A percentile compares a stretch with the other conserved stretches of the same genome.
These are phyloP conservation scores for Aphidoletes aphidimyza DNA, from an alignment of 2,888 invertebrate genomes.

Conservation along the genomic window DNA sequence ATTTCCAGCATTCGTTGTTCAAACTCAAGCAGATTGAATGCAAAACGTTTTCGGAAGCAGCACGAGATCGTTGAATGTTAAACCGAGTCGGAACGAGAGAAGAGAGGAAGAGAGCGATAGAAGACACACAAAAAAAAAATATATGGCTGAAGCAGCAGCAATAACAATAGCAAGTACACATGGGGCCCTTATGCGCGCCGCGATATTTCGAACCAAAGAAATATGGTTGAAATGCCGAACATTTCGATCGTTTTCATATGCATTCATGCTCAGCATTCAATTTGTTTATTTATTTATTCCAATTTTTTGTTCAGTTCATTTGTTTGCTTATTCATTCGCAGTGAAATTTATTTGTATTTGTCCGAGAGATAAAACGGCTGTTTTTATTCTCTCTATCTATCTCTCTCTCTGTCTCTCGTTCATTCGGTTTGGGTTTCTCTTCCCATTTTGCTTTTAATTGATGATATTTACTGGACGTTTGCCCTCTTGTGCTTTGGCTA, in stretches of 20 bases:
- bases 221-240: background rate
- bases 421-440: background rate
- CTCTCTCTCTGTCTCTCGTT: too few relatives aligned
- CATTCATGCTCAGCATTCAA: background rate
- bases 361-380: background rate
- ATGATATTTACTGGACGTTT: background rate
- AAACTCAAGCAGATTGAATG: background rate
- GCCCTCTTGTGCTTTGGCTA: background rate
- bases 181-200: background rate
- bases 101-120: background rate
- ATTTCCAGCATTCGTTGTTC: background rate
- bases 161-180: too few relatives aligned
- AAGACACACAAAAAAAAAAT: background rate
- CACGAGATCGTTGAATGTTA: background rate
- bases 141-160: too few relatives aligned
- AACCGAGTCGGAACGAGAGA: background rate
- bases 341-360: conserved; percentile 24
- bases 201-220: background rate
- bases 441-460: conserved; percentile 16
- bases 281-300: conserved; percentile 35
- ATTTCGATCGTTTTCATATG: background rate
- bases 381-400: too few relatives aligned
- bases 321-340: background rate
- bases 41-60: background rate
- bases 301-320: background rate